Conservation (phyloP, 2,113 vertebrate species). For the Arvicanthis niloticus region DNA sequence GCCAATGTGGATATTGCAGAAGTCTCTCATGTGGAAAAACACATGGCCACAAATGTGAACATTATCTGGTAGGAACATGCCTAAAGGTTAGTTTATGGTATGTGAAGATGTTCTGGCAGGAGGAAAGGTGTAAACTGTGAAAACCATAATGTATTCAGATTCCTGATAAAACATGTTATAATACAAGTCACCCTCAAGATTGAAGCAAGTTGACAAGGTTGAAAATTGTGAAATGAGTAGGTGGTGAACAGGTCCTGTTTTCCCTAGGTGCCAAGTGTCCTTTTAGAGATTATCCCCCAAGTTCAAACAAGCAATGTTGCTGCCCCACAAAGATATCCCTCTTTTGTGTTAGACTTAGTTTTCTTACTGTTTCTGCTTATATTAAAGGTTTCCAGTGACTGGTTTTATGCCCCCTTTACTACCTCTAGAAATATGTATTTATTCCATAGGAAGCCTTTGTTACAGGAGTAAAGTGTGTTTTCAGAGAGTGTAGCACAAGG, state of each 20-base stretch:
- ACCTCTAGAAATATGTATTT: background rate
- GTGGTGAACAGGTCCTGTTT: background rate
- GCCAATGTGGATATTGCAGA: background rate
- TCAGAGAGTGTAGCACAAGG: background rate
- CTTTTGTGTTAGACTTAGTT: background rate
- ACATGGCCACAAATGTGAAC: background rate
- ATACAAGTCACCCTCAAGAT: too few species aligned
- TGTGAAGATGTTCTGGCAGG: too few species aligned
- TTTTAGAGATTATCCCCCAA: background rate
- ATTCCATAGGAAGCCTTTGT: background rate
- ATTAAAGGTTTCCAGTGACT: background rate
- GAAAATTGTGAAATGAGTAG: too few species aligned
- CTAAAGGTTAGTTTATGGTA: too few species aligned
- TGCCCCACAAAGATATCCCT: too few species aligned
- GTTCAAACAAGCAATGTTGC: background rate
- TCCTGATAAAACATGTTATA: too few species aligned
- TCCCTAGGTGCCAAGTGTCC: background rate
- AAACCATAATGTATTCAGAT: too few species aligned
- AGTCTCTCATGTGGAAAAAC: background rate
- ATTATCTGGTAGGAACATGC: too few species aligned
- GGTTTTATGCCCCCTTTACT: background rate
- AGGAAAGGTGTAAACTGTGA: too few species aligned
- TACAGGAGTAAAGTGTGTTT: background rate
- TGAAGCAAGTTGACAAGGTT: too few species aligned
- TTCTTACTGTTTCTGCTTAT: background rate